Evolutionary conservation across 2,797 vertebrate species (phyloP).

Genomic region (Poeciliopsis paucimaculata): DNA sequence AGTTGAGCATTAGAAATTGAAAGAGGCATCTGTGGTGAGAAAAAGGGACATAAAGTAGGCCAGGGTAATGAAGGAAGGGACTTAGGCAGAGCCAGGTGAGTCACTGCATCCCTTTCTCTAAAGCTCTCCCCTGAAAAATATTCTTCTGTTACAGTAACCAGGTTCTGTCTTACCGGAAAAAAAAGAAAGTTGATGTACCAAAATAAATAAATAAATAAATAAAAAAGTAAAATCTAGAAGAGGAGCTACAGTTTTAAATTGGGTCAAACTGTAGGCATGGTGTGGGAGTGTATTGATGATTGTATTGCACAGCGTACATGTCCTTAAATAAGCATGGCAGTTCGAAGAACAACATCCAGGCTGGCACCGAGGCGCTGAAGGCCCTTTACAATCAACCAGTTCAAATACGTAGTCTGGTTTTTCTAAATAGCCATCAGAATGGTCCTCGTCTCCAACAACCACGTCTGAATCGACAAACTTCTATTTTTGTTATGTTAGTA

Average conservation of each 20-base stretch:
- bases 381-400: conserved; percentile 24
- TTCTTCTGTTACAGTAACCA: conserved; percentile 10
- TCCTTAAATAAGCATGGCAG: conserved; percentile 34
- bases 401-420: background rate
- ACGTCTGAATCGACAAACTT: background rate
- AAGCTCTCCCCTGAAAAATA: conserved; percentile 30
- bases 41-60: conserved; percentile 38
- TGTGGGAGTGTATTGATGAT: conserved; percentile 45
- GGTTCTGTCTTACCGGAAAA: conserved; percentile 2
- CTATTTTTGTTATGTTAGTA: background rate
- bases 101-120: conserved; percentile 45
- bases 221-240: background rate
- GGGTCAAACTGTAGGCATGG: conserved; percentile 52
- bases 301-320: conserved; percentile 20
- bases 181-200: background rate
- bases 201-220: background rate
- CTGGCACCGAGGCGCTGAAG: conserved; percentile 11
- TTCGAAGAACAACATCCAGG: conserved; percentile 14
- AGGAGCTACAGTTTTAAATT: conserved; percentile 41
- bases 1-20: conserved; percentile 21
- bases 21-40: conserved; percentile 15
- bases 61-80: conserved; percentile 26
- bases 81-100: conserved; percentile 46
- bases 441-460: background rate
- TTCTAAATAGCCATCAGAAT: background rate